Percentiles rank a stretch among this genome's conserved stretches.
These are phyloP conservation scores for Ochotona princeps DNA, from an alignment of 2,113 vertebrate species.

Conservation along the genomic window DNA sequence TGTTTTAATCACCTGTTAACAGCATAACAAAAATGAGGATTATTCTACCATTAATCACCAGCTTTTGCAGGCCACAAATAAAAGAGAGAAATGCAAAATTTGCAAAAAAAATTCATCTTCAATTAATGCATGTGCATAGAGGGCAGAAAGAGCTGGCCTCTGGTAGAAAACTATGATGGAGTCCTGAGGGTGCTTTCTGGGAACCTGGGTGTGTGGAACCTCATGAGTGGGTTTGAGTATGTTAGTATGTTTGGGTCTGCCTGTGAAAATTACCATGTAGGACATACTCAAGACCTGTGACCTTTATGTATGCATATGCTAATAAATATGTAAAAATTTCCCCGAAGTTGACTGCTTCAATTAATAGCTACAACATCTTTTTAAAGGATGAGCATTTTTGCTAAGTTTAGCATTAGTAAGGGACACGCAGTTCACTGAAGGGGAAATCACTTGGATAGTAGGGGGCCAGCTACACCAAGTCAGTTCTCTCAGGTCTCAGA, in stretches of 20 bases:
- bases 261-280: not conserved
- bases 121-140: not conserved
- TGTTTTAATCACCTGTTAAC: slow-evolving; percentile 4
- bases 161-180: not conserved
- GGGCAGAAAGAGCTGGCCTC: not conserved
- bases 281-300: not conserved
- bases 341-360: not conserved
- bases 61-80: not conserved
- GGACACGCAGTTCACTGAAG: not conserved
- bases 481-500: not conserved
- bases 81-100: not conserved
- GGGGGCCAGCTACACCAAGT: not conserved
- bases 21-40: not conserved
- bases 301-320: not conserved
- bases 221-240: not conserved
- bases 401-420: not conserved
- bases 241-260: not conserved
- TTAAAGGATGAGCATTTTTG: not conserved
- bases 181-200: not conserved
- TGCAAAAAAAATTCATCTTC: not conserved
- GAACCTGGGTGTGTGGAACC: not conserved
- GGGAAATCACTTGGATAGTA: not conserved
- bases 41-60: not conserved
- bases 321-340: slow-evolving; percentile 23
- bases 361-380: not conserved